Evolutionary conservation across 1,140 invertebrate species (phyloP).

Genomic region (Drosophila virilis): DNA sequence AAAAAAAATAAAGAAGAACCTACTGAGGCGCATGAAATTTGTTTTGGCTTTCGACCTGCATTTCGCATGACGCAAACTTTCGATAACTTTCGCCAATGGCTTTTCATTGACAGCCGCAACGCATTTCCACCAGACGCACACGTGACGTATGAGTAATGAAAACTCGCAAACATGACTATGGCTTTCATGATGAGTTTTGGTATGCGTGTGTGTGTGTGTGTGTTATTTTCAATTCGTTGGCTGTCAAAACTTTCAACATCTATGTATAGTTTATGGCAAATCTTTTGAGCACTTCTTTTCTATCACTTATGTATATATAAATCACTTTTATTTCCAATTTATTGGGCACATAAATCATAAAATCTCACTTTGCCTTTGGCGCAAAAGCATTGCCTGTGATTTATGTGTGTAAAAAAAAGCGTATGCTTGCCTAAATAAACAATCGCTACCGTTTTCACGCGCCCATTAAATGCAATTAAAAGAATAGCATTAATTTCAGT

Average conservation of each 20-base stretch:
- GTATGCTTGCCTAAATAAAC: slow-evolving; percentile 20
- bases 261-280: slow-evolving; percentile 38
- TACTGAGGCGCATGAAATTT: slow-evolving; percentile 43
- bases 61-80: slow-evolving; percentile 51
- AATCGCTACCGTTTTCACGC: slow-evolving; percentile 20
- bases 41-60: slow-evolving; percentile 41
- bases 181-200: neutral
- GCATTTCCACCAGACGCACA: slow-evolving; percentile 33
- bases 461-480: slow-evolving; percentile 41
- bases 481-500: slow-evolving; percentile 21
- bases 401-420: slow-evolving; percentile 3
- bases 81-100: slow-evolving; percentile 31
- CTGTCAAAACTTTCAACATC: slow-evolving; percentile 56
- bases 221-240: slow-evolving; percentile 58
- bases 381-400: neutral
- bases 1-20: slow-evolving; percentile 7
- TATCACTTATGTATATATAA: slow-evolving; percentile 14
- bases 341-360: slow-evolving; percentile 42
- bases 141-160: slow-evolving; percentile 74
- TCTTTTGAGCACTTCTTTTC: slow-evolving; percentile 25
- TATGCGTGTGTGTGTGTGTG: neutral
- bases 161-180: slow-evolving; percentile 20
- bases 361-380: too few species aligned
- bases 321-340: slow-evolving; percentile 47
- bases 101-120: slow-evolving; percentile 35